Evolutionary conservation across 2,888 invertebrate genomes (phyloP).

Genomic region (Zaprionus lineosus): DNA sequence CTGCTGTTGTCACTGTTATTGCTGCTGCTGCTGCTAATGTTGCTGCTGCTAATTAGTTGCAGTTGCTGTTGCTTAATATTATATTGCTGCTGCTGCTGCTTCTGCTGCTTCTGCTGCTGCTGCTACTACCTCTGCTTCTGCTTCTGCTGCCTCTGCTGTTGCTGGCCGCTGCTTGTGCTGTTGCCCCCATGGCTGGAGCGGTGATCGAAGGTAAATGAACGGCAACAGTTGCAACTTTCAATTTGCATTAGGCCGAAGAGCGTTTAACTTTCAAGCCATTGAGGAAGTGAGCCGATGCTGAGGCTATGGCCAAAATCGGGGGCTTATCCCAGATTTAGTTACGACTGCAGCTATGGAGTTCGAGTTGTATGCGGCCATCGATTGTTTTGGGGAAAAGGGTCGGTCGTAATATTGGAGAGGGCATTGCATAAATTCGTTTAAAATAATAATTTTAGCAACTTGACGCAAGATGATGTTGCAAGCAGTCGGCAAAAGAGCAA

Average conservation of each 20-base stretch:
- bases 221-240: too few species aligned
- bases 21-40: conserved; percentile 17
- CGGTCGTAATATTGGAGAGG: conserved; percentile 14
- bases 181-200: too few species aligned
- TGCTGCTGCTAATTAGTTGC: neutral
- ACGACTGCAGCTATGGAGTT: too few species aligned
- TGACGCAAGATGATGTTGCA: conserved; percentile 72
- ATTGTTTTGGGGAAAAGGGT: neutral
- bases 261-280: too few species aligned
- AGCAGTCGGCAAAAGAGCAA: conserved; percentile 12
- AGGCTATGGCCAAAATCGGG: too few species aligned
- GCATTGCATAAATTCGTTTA: conserved; percentile 48
- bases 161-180: too few species aligned
- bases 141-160: too few species aligned
- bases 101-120: conserved; percentile 2
- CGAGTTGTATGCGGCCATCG: too few species aligned
- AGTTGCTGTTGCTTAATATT: conserved; percentile 23
- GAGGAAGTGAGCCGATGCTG: too few species aligned
- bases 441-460: conserved; percentile 60
- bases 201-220: too few species aligned
- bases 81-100: conserved; percentile 9
- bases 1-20: conserved; percentile 14
- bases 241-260: too few species aligned
- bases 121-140: conserved; percentile 13
- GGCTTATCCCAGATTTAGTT: too few species aligned